These are phyloP conservation scores for Falco berigora DNA, from an alignment of 2,797 vertebrate genomes.

Conservation along the genomic window DNA sequence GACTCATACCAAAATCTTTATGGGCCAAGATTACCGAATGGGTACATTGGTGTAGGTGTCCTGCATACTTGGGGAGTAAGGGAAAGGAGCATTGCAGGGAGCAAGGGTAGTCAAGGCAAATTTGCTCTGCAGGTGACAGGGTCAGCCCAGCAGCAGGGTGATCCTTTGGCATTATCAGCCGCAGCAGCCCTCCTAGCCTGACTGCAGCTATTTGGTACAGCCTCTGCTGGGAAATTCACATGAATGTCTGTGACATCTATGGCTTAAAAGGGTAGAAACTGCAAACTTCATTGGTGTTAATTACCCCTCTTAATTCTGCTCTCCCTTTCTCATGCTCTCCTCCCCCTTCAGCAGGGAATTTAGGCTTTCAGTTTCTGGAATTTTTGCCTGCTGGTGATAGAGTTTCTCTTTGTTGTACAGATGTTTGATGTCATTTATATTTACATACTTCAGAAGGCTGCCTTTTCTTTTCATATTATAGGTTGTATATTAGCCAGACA, in stretches of 20 bases:
- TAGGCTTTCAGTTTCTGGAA: background rate
- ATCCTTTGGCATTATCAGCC: background rate
- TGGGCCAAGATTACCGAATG: background rate
- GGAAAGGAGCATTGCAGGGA: background rate
- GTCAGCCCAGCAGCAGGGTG: background rate
- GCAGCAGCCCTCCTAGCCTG: background rate
- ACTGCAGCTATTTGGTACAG: background rate
- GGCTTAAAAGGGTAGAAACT: background rate
- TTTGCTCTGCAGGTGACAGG: background rate
- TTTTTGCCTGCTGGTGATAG: background rate
- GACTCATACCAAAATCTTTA: background rate
- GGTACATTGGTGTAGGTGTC: background rate
- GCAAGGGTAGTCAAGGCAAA: background rate
- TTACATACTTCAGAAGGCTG: background rate
- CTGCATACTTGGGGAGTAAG: background rate
- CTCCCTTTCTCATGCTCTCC: background rate
- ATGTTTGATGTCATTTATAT: background rate
- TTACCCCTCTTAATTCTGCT: background rate
- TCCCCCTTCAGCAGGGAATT: background rate
- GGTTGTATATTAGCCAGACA: background rate
- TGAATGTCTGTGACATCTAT: fast-evolving
- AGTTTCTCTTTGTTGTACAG: background rate
- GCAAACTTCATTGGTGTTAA: background rate
- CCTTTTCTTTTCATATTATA: background rate
- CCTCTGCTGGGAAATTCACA: background rate